These are phyloP conservation scores for Microplitis demolitor DNA, from an alignment of 1,140 invertebrate genomes.

Conservation along the genomic window DNA sequence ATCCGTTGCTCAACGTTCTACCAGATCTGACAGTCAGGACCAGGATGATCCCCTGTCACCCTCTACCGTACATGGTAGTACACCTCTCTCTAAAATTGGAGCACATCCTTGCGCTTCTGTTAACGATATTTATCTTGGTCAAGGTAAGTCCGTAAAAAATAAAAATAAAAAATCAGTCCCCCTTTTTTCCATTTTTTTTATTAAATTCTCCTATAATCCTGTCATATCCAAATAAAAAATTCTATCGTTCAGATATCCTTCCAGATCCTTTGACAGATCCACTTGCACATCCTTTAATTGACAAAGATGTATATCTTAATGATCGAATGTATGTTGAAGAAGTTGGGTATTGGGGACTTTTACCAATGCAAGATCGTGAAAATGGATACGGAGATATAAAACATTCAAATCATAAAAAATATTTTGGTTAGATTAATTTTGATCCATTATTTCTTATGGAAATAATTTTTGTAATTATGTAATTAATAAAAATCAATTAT, in stretches of 20 bases:
- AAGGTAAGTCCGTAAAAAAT: conserved; percentile 52
- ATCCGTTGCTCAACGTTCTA: conserved; percentile 57
- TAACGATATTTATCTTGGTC: conserved; percentile 61
- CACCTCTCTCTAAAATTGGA: conserved; percentile 85
- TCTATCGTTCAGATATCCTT: not conserved
- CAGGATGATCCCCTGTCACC: conserved; percentile 58
- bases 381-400: conserved; percentile 48
- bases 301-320: conserved; percentile 24
- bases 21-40: conserved; percentile 54
- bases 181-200: not conserved
- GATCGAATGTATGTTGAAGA: conserved; percentile 60
- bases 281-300: conserved; percentile 34
- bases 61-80: conserved; percentile 76
- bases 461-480: not conserved
- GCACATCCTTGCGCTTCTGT: conserved; percentile 63
- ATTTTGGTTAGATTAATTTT: conserved; percentile 43
- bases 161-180: not conserved
- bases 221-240: not conserved
- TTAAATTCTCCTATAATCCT: not conserved
- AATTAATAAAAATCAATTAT: not conserved
- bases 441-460: not conserved
- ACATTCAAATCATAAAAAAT: conserved; percentile 45
- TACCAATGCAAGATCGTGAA: conserved; percentile 53
- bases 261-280: conserved; percentile 13
- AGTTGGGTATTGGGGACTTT: conserved; percentile 58